Base-by-base conservation (phyloP, 2,888 invertebrate genomes). In the Andrena fulva region DNA sequence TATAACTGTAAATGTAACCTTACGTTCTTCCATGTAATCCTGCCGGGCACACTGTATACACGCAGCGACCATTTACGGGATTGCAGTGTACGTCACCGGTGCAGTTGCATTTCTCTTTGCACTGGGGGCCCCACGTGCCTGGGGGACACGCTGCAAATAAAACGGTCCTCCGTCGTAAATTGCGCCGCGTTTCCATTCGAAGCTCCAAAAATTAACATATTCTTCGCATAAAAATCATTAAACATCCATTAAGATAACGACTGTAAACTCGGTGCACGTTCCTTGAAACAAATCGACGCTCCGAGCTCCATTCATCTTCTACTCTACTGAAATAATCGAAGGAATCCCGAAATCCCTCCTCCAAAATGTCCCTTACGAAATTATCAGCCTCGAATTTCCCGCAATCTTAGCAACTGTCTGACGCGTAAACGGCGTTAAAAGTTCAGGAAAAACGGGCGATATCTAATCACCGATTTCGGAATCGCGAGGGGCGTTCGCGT, bases 121-220 rank as follows among this genome's bases (percentile, higher is more conserved):
- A 98, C 88, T 96, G 96, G 31, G 96, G 95, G 1, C 98, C 98
- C 96, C 97, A 98, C 85, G 95, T 95, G 86, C 96, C 96, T 68
- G 94, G 93, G 59, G 96, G 95, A 91, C 97, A 97, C 80, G 95
- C 97, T 97, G 92, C 10, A 94, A 94, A 35, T 42, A 54, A 56
- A 68, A 31, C 33, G 33, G 6, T 16, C 8, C 2, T n/a, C n/a
- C n/a, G 35, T 33, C 20, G 33, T 62, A 33, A 35, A 62, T 33
- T 20, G 29, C 20, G 12, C 24, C 20, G 10, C 27, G 10, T 56
- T 20, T 24, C 20, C 56, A 3, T 24, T 27, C 24, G 56, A 24
- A 20, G 4, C 24, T 56, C 27, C 1, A 4, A 56, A 10, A 56
- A 10, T 56, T 56, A 20, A 6, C 20, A 20, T 42, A 16, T 42